phyloP scores from a whole-genome alignment of 1,140 invertebrate genomes.

The Eulimnadia texana region DNA sequence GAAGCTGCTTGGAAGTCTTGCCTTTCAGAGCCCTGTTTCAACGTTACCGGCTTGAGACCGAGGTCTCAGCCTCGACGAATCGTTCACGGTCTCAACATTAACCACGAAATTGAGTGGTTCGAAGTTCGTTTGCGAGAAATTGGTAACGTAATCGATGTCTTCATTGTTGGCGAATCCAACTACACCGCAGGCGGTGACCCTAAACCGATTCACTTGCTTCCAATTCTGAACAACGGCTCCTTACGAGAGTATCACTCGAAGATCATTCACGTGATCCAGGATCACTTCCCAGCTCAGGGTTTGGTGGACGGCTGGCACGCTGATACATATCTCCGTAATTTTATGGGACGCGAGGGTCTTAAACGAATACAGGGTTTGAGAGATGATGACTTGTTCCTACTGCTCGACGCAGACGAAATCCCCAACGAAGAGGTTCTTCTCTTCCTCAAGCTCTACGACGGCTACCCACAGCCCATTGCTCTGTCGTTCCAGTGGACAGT shows the following conservation, averaged over 20 bases:
- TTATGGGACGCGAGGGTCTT: constrained; percentile 18
- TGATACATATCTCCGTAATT: constrained; percentile 20
- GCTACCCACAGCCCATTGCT: constrained; percentile 42
- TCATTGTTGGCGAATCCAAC: constrained; percentile 42
- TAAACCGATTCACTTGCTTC: constrained; percentile 23
- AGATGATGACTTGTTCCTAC: constrained; percentile 44
- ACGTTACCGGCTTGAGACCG: constrained; percentile 7
- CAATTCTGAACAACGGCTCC: constrained; percentile 26
- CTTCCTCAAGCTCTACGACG: constrained; percentile 49
- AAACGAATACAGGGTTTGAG: constrained; percentile 24
- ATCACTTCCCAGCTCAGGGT: constrained; percentile 25
- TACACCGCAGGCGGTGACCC: constrained; percentile 30
- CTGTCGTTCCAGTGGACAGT: constrained; percentile 49
- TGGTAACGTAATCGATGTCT: constrained; percentile 43
- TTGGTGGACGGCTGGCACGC: constrained; percentile 22
- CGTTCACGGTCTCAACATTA: constrained; percentile 22
- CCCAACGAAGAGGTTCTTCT: constrained; percentile 41
- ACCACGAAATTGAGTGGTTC: constrained; percentile 23
- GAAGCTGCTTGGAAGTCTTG: constrained; percentile 20
- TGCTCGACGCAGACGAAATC: constrained; percentile 40
- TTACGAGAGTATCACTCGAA: constrained; percentile 33
- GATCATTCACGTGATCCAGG: constrained; percentile 36
- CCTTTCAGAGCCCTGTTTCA: constrained; percentile 7
- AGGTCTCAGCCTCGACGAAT: constrained; percentile 19
- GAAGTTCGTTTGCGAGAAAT: constrained; percentile 45